phyloP scores from a whole-genome alignment of 2,113 vertebrate species.

The Poeciliopsis prolifica region DNA sequence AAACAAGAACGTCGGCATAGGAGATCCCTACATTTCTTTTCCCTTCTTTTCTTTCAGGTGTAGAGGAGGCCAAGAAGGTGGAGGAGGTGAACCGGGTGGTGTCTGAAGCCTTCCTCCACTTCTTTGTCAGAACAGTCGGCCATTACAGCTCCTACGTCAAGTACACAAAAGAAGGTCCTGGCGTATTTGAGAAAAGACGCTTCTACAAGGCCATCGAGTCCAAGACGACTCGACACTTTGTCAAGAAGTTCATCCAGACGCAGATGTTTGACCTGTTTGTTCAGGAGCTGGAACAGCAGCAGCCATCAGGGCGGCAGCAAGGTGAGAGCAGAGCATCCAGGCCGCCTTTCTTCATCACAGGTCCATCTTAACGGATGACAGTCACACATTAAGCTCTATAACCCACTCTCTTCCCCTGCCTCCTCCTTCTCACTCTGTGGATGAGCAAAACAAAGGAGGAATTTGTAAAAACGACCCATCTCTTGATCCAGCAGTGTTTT shows the following conservation, averaged over 20 bases:
- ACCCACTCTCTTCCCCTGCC: too few relatives aligned
- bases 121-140: slow-evolving; percentile 88
- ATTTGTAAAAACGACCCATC: too few relatives aligned
- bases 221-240: slow-evolving; percentile 82
- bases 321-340: slow-evolving; percentile 71
- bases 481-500: too few relatives aligned
- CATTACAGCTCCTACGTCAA: slow-evolving; percentile 85
- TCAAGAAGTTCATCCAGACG: slow-evolving; percentile 91
- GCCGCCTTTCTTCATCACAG: background rate
- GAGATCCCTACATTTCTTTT: background rate
- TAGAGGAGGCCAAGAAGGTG: slow-evolving; percentile 85
- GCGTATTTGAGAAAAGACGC: slow-evolving; percentile 82
- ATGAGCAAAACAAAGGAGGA: too few relatives aligned
- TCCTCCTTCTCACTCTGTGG: too few relatives aligned
- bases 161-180: slow-evolving; percentile 34
- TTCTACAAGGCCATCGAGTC: slow-evolving; percentile 89
- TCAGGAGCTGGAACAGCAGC: slow-evolving; percentile 90
- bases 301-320: slow-evolving; percentile 83
- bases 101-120: slow-evolving; percentile 88
- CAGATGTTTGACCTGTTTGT: slow-evolving; percentile 97
- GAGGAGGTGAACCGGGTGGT: slow-evolving; percentile 89
- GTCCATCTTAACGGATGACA: background rate
- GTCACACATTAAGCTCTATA: too few relatives aligned
- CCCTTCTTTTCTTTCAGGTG: slow-evolving; percentile 67
- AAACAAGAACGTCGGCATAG: background rate